A percentile compares a stretch with the other conserved stretches of the same genome.
Conservation (phyloP, 1,140 invertebrate genomes). For the Branchinecta lindahli region DNA sequence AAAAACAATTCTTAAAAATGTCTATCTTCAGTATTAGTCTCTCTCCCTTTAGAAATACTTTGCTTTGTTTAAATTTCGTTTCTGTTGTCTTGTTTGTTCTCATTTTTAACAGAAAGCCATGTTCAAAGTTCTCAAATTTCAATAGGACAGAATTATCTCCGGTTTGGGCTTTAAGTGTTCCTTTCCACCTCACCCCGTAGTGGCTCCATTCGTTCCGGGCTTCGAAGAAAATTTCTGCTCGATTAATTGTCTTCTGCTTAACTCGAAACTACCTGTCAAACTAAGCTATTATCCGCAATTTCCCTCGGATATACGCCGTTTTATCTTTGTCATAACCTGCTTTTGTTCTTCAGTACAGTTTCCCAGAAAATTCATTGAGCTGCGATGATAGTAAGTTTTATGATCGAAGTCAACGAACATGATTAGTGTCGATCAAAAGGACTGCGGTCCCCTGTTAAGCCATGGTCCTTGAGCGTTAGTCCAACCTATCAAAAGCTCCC, state of each 20-base stretch:
- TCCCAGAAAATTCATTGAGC: background rate
- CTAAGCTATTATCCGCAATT: constrained; percentile 10
- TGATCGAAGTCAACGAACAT: constrained; percentile 10
- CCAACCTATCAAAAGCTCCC: too few relatives aligned
- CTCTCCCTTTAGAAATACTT: too few relatives aligned
- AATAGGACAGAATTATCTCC: too few relatives aligned
- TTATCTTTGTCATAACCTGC: background rate
- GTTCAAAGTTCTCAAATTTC: too few relatives aligned
- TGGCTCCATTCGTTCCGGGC: background rate
- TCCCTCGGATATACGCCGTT: background rate
- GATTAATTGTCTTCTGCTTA: constrained; percentile 1
- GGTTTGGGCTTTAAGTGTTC: too few relatives aligned
- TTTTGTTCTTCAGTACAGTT: background rate
- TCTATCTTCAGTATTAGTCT: too few relatives aligned
- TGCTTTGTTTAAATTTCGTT: too few relatives aligned
- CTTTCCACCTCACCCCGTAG: too few relatives aligned
- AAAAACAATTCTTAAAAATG: too few relatives aligned
- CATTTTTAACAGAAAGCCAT: too few relatives aligned
- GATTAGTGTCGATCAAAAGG: constrained; percentile 10
- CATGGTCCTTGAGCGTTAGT: too few relatives aligned
- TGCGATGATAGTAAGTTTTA: constrained; percentile 1
- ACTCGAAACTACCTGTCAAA: constrained; percentile 5
- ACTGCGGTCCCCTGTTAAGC: background rate
- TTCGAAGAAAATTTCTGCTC: background rate
- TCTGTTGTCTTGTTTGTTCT: too few relatives aligned